Evolutionary conservation across 2,797 vertebrate genomes (phyloP), one percentile per base, ranked within the genome.

Genomic region (Numenius phaeopus): DNA sequence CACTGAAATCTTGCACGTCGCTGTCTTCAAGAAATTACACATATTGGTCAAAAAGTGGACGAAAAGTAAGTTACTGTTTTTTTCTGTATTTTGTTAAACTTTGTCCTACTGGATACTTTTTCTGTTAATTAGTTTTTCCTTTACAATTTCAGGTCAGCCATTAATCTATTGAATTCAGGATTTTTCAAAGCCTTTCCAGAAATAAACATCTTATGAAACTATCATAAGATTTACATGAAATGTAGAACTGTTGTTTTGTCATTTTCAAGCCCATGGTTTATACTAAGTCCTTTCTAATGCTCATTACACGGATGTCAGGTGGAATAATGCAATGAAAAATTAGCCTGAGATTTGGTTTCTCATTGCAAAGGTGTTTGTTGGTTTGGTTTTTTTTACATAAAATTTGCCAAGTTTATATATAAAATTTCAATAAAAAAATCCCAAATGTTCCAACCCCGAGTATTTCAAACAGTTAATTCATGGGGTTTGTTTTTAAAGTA

Each of bases 131-230:
- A 87, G 54, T 92, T 91, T 84, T 89, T 88, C 76, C 50, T 92
- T 97, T 93, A 78, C 61, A 89, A 21, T 78, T 91, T 76, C 84
- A 97, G 71, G 80, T 90, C 93, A 93, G 47, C 65, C 87, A 79
- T 90, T 91, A 81, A 94, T 92, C 88, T 96, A 22, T 95, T 69
- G 79, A 90, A 91, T 32, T 61, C 73, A 72, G 70, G 82, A 87
- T 83, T 91, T 89, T 94, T 95, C 80, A 96, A 95, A 95, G 79
- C 61, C 49, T 84, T 92, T 80, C 75, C 59, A 83, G 96, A 91
- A 87, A 87, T 91, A 92, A 94, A 83, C 64, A 54, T 24, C 47
- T 49, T 49, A 70, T 80, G 39, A 94, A 84, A 80, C 21, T 42
- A 67, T 47, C 52, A 22, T 49, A 66, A 92, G 71, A 44, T 85